These are phyloP conservation scores for Aleiodes testaceus DNA, from an alignment of 2,888 invertebrate species.

Conservation along the genomic window DNA sequence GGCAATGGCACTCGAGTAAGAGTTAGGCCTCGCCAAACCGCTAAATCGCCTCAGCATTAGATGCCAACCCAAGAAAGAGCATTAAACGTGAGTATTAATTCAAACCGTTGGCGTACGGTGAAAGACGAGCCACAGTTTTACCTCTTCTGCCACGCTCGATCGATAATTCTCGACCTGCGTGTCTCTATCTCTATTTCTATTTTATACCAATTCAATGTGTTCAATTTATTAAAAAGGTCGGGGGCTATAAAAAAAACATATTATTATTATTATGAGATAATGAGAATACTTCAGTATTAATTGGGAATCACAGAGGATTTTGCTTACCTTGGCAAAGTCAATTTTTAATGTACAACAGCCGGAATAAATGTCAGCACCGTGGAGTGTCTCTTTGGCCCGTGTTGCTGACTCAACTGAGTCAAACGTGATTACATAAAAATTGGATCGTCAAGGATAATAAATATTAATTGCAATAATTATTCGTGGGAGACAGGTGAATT, in stretches of 20 bases:
- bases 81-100: slow-evolving; percentile 47
- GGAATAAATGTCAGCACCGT: slow-evolving; percentile 99
- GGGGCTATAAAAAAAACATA: too few relatives aligned
- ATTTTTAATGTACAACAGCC: slow-evolving; percentile 99
- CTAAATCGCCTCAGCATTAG: slow-evolving; percentile 43
- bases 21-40: slow-evolving; percentile 41
- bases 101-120: slow-evolving; percentile 43
- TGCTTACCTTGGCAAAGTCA: slow-evolving; percentile 97
- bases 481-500: not conserved
- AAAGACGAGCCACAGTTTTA: slow-evolving; percentile 38
- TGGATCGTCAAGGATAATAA: slow-evolving; percentile 61
- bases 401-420: slow-evolving; percentile 95
- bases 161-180: slow-evolving; percentile 56
- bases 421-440: slow-evolving; percentile 80
- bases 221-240: slow-evolving; percentile 10
- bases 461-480: slow-evolving; percentile 16
- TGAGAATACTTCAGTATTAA: not conserved
- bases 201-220: slow-evolving; percentile 9
- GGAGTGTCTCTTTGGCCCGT: slow-evolving; percentile 93
- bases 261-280: not conserved
- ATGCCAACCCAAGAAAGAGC: slow-evolving; percentile 42
- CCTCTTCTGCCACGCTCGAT: slow-evolving; percentile 42
- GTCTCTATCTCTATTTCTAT: slow-evolving; percentile 33
- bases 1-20: slow-evolving; percentile 23
- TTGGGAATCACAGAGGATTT: slow-evolving; percentile 19